phyloP scores from a whole-genome alignment of 2,113 vertebrate genomes.

The Larimichthys polyactis region DNA sequence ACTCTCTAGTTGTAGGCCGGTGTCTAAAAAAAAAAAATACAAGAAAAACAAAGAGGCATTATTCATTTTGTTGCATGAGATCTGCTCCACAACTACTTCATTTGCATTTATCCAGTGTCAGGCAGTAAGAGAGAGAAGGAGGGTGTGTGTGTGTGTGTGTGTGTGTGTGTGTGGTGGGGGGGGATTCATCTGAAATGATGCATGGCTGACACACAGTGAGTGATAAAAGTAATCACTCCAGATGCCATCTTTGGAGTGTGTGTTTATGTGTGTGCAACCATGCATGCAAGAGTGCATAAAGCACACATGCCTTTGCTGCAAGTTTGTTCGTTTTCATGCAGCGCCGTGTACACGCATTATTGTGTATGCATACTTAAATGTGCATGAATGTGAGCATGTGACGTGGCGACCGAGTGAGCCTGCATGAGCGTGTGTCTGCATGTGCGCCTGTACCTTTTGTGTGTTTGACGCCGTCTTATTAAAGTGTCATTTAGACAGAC shows the following conservation, averaged over 20 bases:
- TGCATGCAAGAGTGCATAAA: constrained; percentile 51
- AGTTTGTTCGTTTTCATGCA: constrained; percentile 8
- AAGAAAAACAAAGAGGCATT: constrained; percentile 70
- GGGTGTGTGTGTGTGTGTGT: not conserved
- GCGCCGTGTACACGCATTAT: constrained; percentile 3
- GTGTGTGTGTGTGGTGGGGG: not conserved
- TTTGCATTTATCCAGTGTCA: constrained; percentile 81
- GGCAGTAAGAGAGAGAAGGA: constrained; percentile 65
- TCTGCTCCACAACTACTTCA: constrained; percentile 77
- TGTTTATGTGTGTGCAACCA: constrained; percentile 46
- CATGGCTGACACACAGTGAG: constrained; percentile 76
- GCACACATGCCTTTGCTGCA: constrained; percentile 36
- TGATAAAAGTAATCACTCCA: constrained; percentile 79
- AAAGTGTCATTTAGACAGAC: constrained; percentile 84
- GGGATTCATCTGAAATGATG: constrained; percentile 76
- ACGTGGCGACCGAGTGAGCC: constrained; percentile 27
- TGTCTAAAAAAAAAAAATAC: constrained; percentile 21
- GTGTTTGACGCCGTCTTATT: constrained; percentile 83
- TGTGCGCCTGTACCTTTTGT: constrained; percentile 69
- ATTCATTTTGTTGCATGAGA: constrained; percentile 74
- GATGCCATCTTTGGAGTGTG: constrained; percentile 69
- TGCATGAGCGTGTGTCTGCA: constrained; percentile 62
- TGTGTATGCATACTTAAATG: constrained; percentile 26
- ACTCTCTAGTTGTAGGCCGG: constrained; percentile 16
- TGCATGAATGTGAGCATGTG: constrained; percentile 8